These are phyloP conservation scores for Gobiocypris rarus DNA, from an alignment of 2,113 vertebrate genomes.

Conservation along the genomic window DNA sequence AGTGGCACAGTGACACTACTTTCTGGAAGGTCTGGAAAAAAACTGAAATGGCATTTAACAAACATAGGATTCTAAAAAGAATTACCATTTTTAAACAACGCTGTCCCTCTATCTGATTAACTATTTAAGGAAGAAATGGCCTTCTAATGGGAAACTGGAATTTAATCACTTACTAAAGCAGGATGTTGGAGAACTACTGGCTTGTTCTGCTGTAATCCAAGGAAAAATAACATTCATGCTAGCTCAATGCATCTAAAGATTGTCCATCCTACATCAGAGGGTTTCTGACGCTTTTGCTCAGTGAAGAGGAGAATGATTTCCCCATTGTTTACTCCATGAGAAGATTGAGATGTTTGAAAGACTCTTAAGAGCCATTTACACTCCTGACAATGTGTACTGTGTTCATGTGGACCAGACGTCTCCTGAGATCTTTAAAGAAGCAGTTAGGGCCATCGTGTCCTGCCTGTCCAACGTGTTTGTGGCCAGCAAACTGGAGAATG, in stretches of 20 bases:
- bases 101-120: slow-evolving; percentile 47
- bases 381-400: slow-evolving; percentile 92
- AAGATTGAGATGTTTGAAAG: slow-evolving; percentile 92
- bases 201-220: slow-evolving; percentile 74
- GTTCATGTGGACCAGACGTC: slow-evolving; percentile 86
- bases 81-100: not conserved
- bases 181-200: slow-evolving; percentile 63
- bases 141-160: slow-evolving; percentile 2
- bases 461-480: slow-evolving; percentile 92
- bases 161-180: slow-evolving; percentile 36
- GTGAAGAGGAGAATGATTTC: slow-evolving; percentile 80
- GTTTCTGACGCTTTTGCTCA: slow-evolving; percentile 79
- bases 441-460: slow-evolving; percentile 77
- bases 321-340: slow-evolving; percentile 89
- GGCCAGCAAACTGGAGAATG: slow-evolving; percentile 78
- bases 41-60: slow-evolving; percentile 24
- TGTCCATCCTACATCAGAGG: slow-evolving; percentile 74
- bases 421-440: slow-evolving; percentile 70
- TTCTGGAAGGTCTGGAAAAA: not conserved
- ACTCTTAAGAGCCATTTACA: slow-evolving; percentile 83
- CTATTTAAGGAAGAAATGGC: slow-evolving; percentile 5
- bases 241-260: slow-evolving; percentile 77
- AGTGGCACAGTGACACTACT: not conserved
- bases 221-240: slow-evolving; percentile 62
- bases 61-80: not conserved